Evolutionary conservation across 2,113 vertebrate species (phyloP).

Genomic region (Prolemur simus): DNA sequence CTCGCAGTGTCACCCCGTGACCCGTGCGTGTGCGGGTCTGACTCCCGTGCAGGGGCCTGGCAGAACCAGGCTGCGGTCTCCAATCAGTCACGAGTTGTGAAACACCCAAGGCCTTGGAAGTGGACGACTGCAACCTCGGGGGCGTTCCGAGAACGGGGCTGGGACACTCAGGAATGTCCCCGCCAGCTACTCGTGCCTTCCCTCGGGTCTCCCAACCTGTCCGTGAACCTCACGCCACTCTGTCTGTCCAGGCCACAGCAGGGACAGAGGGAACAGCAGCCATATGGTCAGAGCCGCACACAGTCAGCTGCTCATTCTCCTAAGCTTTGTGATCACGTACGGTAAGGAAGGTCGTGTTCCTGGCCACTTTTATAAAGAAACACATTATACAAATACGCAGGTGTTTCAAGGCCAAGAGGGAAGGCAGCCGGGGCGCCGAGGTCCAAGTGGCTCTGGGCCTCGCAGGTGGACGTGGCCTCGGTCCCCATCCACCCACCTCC

Average conservation of each 20-base stretch:
- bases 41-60: accelerated
- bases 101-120: background rate
- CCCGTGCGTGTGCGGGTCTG: accelerated
- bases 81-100: accelerated
- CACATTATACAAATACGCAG: accelerated
- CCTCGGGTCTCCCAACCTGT: background rate
- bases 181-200: accelerated
- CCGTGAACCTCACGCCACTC: accelerated
- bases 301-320: background rate
- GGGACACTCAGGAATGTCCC: accelerated
- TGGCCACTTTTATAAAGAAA: background rate
- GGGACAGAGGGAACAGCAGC: background rate
- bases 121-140: accelerated
- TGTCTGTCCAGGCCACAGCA: too few species aligned
- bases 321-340: accelerated
- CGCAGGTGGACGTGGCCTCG: accelerated
- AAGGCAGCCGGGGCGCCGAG: background rate
- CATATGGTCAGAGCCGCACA: accelerated
- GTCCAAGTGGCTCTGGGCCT: background rate
- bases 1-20: accelerated
- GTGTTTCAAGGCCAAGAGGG: too few species aligned
- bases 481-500: accelerated
- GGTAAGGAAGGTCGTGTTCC: accelerated
- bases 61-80: too few species aligned
- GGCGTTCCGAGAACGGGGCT: accelerated